phyloP scores from a whole-genome alignment of 2,888 invertebrate genomes.

The Drosophila infuscata region DNA sequence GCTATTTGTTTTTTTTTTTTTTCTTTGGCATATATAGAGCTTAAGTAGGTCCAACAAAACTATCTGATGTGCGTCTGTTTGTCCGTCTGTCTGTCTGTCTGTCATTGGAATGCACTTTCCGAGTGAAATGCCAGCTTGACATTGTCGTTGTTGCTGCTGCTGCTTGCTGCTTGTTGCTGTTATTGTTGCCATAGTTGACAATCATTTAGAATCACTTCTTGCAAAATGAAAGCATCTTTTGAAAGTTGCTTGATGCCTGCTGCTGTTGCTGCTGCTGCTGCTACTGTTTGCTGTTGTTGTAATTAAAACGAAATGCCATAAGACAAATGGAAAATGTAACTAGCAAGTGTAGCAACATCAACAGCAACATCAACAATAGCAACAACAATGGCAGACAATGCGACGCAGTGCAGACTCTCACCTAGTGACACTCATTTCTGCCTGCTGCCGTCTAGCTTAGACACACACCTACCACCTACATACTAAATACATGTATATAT shows the following conservation, averaged over 20 bases:
- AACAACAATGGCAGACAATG: constrained; percentile 53
- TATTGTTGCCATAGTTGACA: constrained; percentile 79
- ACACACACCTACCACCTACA: constrained; percentile 38
- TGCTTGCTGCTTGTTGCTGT: constrained; percentile 37
- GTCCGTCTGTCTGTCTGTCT: constrained; percentile 14
- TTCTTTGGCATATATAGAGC: constrained; percentile 65
- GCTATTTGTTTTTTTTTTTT: constrained; percentile 42
- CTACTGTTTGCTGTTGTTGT: constrained; percentile 67
- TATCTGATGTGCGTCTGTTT: constrained; percentile 60
- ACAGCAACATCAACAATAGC: constrained; percentile 45
- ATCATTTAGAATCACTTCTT: constrained; percentile 80
- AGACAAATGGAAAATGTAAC: constrained; percentile 80
- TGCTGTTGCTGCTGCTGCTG: constrained; percentile 22
- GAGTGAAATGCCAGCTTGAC: constrained; percentile 78
- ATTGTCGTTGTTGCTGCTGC: constrained; percentile 59
- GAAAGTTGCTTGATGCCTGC: constrained; percentile 71
- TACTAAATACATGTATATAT: neutral
- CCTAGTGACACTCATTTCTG: constrained; percentile 79
- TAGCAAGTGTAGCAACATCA: constrained; percentile 68
- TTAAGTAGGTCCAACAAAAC: constrained; percentile 80
- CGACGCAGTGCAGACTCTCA: constrained; percentile 69
- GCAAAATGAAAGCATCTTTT: constrained; percentile 81
- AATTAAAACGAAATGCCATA: constrained; percentile 81
- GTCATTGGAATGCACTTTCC: constrained; percentile 76
- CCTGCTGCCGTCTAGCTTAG: constrained; percentile 45